Percentiles rank a stretch among this genome's conserved stretches.
These are phyloP conservation scores for Aquatica leii DNA, from an alignment of 2,888 invertebrate species.

Conservation along the genomic window DNA sequence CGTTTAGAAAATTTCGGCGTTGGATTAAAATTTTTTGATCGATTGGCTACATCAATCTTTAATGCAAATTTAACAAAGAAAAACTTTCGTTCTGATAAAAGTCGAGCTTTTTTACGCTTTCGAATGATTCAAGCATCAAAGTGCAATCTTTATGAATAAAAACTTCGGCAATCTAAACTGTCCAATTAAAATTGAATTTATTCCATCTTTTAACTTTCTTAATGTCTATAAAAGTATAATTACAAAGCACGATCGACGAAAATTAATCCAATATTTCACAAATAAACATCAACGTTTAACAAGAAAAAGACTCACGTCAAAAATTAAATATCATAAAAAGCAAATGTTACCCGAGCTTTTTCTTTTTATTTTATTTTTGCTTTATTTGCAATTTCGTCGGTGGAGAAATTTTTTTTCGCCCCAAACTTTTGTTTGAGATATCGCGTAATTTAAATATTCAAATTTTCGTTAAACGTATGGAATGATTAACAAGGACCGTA, in stretches of 20 bases:
- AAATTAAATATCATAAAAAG: constrained; percentile 41
- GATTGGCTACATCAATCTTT: constrained; percentile 17
- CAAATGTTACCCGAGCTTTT: constrained; percentile 37
- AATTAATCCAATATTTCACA: constrained; percentile 40
- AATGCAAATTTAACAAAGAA: constrained; percentile 30
- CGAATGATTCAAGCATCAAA: constrained; percentile 34
- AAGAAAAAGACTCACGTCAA: constrained; percentile 26
- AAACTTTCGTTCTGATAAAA: constrained; percentile 23
- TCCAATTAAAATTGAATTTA: constrained; percentile 41
- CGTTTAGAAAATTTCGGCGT: constrained; percentile 35
- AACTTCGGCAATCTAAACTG: constrained; percentile 36
- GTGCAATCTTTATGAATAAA: constrained; percentile 41
- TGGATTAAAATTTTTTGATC: constrained; percentile 36
- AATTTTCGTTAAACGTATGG: constrained; percentile 34
- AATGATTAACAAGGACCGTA: constrained; percentile 37
- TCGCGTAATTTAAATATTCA: constrained; percentile 33
- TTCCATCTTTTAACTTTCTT: constrained; percentile 37
- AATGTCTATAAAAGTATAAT: constrained; percentile 41
- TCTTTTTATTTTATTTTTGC: constrained; percentile 7
- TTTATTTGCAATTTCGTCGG: constrained; percentile 1
- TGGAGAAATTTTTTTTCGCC: neutral
- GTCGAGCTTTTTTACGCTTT: constrained; percentile 22
- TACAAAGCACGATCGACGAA: constrained; percentile 35
- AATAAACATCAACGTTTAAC: constrained; percentile 38
- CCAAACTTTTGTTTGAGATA: constrained; percentile 20